Percentiles rank a stretch among this genome's conserved stretches.
phyloP scores from a whole-genome alignment of 2,797 vertebrate genomes.

The Clarias pachynema region DNA sequence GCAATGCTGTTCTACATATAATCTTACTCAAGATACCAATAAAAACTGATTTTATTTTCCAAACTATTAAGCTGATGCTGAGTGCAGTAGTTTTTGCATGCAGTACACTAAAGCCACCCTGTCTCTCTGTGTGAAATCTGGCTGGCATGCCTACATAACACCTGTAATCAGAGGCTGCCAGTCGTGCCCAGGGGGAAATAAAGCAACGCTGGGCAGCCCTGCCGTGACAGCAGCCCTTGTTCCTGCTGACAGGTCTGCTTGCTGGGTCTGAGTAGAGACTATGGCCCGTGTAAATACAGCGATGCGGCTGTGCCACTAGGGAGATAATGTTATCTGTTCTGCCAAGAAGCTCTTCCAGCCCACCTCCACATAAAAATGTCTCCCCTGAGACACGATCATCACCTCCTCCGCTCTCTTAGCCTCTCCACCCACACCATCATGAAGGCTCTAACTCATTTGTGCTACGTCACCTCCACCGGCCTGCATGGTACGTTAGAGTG shows the following conservation, averaged over 20 bases:
- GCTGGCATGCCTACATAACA: slow-evolving; percentile 67
- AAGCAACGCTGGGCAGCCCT: slow-evolving; percentile 64
- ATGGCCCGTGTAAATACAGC: slow-evolving; percentile 67
- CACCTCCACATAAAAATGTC: slow-evolving; percentile 50
- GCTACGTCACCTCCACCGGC: slow-evolving; percentile 24
- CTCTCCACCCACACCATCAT: slow-evolving; percentile 38
- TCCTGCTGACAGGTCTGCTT: slow-evolving; percentile 73
- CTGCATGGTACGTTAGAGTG: neutral
- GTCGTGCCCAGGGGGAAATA: slow-evolving; percentile 71
- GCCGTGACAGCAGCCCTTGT: slow-evolving; percentile 71
- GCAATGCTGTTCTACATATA: neutral
- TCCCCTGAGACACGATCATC: slow-evolving; percentile 38
- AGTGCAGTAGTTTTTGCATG: slow-evolving; percentile 32
- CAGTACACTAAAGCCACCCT: slow-evolving; percentile 35
- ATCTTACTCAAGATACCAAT: neutral
- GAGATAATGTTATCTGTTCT: slow-evolving; percentile 81
- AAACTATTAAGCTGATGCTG: slow-evolving; percentile 1
- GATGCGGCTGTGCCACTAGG: slow-evolving; percentile 72
- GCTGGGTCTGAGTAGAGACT: slow-evolving; percentile 67
- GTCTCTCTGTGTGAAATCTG: slow-evolving; percentile 50
- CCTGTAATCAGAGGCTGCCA: slow-evolving; percentile 77
- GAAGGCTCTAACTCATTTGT: slow-evolving; percentile 42
- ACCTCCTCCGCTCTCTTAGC: slow-evolving; percentile 29
- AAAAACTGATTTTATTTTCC: neutral
- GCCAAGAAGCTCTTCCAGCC: slow-evolving; percentile 61